Evolutionary conservation across 2,113 vertebrate genomes (phyloP), one percentile per base, ranked within the genome.

Genomic region (Circaetus cinerascens): DNA sequence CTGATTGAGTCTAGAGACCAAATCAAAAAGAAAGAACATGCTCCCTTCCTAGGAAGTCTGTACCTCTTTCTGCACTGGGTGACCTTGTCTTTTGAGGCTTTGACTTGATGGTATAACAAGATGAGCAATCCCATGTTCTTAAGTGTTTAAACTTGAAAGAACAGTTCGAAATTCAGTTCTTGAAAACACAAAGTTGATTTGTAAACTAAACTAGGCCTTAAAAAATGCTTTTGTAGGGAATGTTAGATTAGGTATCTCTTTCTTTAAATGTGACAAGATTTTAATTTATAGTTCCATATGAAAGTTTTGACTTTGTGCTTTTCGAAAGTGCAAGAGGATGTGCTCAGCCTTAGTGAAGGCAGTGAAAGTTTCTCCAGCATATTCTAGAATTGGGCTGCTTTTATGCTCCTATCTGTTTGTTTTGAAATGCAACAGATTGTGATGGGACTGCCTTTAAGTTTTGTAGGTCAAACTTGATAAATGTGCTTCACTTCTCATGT

Each of bases 291-390:
- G 10, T 87, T 95, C n/a, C 12, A 2, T 64, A 2, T 88, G 69
- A 55, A 68, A 85, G 32, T 88, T 88, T 86, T 86, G 75, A 88
- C 69, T 25, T 45, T 76, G 19, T 83, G n/a, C 55, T 90, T 90
- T 92, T 71, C 13, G 82, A 88, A 96, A 93, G 85, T 74, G 76
- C 51, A 67, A 87, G 93, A 91, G 91, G 36, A 86, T 86, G 45
- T 88, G 63, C 69, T 88, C 30, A 77, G 81, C 57, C 27, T 78
- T 62, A 3, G n/a, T 86, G 55, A 86, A 74, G 59, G 20, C 85
- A 90, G 63, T 64, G 77, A 50, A 94, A 90, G 66, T 89, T 89
- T 79, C 90, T 94, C 23, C 43, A 85, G 32, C 25, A 45, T 72
- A 19, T 40, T 85, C 64, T 79, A 78, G 40, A 91, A 60, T 3